phyloP scores from a whole-genome alignment of 2,797 vertebrate species.

The Spea hammondii region DNA sequence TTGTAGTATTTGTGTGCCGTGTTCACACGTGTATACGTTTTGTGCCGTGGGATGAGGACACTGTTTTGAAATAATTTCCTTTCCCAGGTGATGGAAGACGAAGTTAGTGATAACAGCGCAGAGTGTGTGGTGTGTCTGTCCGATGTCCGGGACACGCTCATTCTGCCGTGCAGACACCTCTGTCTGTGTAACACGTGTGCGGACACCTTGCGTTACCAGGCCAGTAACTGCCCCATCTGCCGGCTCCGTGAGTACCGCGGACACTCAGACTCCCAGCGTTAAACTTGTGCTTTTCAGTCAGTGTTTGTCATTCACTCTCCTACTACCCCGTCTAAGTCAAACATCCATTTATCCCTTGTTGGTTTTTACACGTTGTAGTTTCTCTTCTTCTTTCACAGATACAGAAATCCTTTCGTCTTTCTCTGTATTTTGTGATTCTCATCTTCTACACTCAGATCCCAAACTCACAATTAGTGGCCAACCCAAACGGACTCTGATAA shows the following conservation, averaged over 20 bases:
- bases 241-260: constrained; percentile 80
- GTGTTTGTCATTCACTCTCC: no score
- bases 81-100: constrained; percentile 86
- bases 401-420: no score
- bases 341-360: not conserved
- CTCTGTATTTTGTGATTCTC: no score
- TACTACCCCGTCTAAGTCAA: no score
- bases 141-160: constrained; percentile 92
- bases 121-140: constrained; percentile 98
- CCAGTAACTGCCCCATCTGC: constrained; percentile 97
- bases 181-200: constrained; percentile 93
- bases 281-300: no score
- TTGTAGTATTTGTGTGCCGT: not conserved
- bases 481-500: not conserved
- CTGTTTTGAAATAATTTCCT: not conserved
- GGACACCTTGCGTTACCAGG: constrained; percentile 93
- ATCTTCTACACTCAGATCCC: no score
- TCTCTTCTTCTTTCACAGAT: not conserved
- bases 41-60: no score
- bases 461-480: not conserved
- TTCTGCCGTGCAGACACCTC: constrained; percentile 92
- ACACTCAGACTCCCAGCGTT: no score
- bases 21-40: not conserved
- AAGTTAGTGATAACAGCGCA: constrained; percentile 96
- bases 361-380: not conserved